Conservation (phyloP, 2,797 vertebrate species). For the Melanotaenia parkinsoni region DNA sequence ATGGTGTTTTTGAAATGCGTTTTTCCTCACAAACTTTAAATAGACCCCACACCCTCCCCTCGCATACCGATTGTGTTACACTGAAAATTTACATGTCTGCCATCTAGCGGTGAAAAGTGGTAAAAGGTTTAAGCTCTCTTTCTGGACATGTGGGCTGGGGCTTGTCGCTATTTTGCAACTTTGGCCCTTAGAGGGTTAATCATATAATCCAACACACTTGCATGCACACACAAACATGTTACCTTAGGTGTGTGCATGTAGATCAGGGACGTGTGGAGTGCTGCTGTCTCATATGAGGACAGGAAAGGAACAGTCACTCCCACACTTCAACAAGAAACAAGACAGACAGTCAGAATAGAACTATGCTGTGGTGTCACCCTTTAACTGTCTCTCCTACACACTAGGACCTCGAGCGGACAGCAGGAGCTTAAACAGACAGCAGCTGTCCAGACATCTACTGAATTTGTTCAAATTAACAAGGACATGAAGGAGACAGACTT, state of each 20-base stretch:
- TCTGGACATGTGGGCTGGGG: too few relatives aligned
- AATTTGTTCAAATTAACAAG: conserved; percentile 7
- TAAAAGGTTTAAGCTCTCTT: too few relatives aligned
- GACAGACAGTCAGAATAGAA: conserved; percentile 30
- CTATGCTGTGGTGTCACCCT: conserved; percentile 12
- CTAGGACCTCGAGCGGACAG: conserved; percentile 4
- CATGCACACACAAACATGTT: conserved; percentile 16
- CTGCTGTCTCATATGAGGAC: conserved; percentile 35
- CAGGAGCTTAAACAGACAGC: conserved; percentile 1
- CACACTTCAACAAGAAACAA: conserved; percentile 44
- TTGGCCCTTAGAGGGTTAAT: conserved; percentile 15
- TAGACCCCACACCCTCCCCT: too few relatives aligned
- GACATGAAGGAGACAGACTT: conserved; percentile 31
- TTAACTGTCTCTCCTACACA: not conserved
- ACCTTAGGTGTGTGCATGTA: conserved; percentile 31
- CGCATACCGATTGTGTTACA: too few relatives aligned
- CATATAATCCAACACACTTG: not conserved
- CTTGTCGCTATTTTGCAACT: too few relatives aligned
- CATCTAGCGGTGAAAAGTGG: too few relatives aligned
- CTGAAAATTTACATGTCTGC: too few relatives aligned
- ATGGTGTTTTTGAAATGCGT: too few relatives aligned
- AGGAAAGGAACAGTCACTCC: conserved; percentile 53
- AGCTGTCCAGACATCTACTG: not conserved
- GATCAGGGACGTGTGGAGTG: conserved; percentile 13
- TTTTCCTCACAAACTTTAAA: too few relatives aligned